Conservation (phyloP, 1,140 invertebrate species). For the Apis florea region DNA sequence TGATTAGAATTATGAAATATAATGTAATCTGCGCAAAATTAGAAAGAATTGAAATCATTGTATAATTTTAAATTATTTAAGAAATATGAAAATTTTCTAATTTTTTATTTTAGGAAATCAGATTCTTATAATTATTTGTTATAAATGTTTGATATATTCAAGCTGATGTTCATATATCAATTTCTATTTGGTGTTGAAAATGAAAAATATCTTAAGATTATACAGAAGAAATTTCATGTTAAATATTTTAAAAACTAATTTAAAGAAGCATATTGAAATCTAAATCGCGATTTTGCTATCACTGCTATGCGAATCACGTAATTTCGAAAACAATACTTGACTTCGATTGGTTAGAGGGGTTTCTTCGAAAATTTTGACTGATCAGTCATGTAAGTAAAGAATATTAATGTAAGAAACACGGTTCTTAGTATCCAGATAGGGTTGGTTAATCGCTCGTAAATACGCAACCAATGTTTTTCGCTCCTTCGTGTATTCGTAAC, state of each 20-base stretch:
- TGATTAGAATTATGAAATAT: too few relatives aligned
- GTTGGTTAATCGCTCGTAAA: constrained; percentile 62
- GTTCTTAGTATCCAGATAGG: constrained; percentile 45
- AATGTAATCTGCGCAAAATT: too few relatives aligned
- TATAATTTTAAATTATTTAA: too few relatives aligned
- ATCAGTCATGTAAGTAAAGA: constrained; percentile 15
- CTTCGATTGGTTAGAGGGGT: neutral
- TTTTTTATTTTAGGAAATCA: too few relatives aligned
- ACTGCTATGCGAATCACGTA: constrained; percentile 3
- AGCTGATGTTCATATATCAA: neutral
- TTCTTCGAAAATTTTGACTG: constrained; percentile 19
- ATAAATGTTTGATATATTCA: too few relatives aligned
- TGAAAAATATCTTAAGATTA: too few relatives aligned
- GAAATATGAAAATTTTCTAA: too few relatives aligned
- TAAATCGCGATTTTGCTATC: neutral
- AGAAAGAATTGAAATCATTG: too few relatives aligned
- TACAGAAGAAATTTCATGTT: neutral
- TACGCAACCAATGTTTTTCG: constrained; percentile 55
- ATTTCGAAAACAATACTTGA: constrained; percentile 15
- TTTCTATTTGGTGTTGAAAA: neutral
- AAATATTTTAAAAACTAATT: neutral
- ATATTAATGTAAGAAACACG: constrained; percentile 10
- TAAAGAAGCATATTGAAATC: neutral
- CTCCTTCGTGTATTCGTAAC: constrained; percentile 59
- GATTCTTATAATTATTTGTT: too few relatives aligned